Evolutionary conservation across 2,797 vertebrate genomes (phyloP), one percentile per base, ranked within the genome.

Genomic region (Ptychobarbus kaznakovi): DNA sequence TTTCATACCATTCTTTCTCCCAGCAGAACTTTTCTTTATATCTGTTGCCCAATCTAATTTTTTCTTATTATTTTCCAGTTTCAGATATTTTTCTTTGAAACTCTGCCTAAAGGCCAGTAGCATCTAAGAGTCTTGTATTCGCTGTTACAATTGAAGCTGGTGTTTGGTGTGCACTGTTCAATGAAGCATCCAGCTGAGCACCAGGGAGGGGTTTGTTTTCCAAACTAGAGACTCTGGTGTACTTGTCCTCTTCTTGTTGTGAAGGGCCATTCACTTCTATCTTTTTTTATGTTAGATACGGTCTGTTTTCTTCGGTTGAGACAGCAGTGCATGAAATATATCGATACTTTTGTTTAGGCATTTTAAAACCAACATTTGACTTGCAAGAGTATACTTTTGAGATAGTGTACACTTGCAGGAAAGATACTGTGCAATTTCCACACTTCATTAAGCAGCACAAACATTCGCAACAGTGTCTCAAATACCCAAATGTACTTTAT

Each of bases 161-260:
- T 81, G 16, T 80, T 49, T 68, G 35, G 79, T 56, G 66, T 56
- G 32, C 63, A 32, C 22, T 72, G 49, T 61, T 73, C 66, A 82
- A 82, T 82, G 49, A 58, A 82, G 68, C 68, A 82, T 56, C 68
- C 68, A 82, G 49, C 80, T 58, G 80, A 44, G 80, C 51, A 72
- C 51, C 44, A 82, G 35, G 12, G 68, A 82, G 78, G 44, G 63
- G 63, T 38, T 68, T 49, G 44, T 80, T 80, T 68, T 53, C 66
- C 68, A 82, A 42, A 82, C 66, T 28, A 72, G 35, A 82, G 35
- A 6, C 68, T 69, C 63, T 56, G 80, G 28, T 82, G 49, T 56
- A 40, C 51, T 58, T 28, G 35, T 82, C 38, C 38, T 74, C 40
- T 74, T 82, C 69, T 63, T 81, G 12, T 53, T 51, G 15, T 79